Base-by-base conservation (phyloP, 2,113 vertebrate genomes). In the Lucifuga dentata region DNA sequence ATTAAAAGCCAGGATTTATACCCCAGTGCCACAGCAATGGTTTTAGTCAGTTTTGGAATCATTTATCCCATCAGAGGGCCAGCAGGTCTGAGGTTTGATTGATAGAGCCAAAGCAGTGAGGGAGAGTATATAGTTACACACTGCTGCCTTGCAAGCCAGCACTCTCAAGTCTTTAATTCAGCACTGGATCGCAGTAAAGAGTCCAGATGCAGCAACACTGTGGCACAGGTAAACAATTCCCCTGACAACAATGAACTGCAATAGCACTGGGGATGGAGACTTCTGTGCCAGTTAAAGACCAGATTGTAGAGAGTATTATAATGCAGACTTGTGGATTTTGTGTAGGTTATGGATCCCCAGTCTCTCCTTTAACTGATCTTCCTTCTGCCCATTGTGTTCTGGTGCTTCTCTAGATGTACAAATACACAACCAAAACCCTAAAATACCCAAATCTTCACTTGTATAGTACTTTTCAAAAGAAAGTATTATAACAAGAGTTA, bases 1-100 rank as follows among this genome's bases (percentile, higher is more conserved):
- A 90, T 86, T 75, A 88, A 85, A 80, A 32, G 56, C 60, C 35
- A 68, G 77, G 86, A 91, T 91, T 87, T 83, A 88, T 85, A 58
- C 67, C 64, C 69, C 40, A 52, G 66, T 81, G 59, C 74, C 83
- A 87, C 60, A 70, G 75, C 68, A 84, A 77, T 26, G 48, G 82
- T 84, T 86, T 86, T 79, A 84, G 85, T 84, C 51, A 77, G 73
- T 87, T 87, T 90, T 85, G 72, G 61, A 86, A 82, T 85, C 77
- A 82, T 88, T 91, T 91, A 88, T 88, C 87, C 87, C 72, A 78
- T 88, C 85, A 88, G 66, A 87, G 70, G 70, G 75, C 71, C 69
- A 8, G 58, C 68, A 45, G 76, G 71, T 63, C 26, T 62, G 52
- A 17, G 64, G 60, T 66, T 64, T 89, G 87, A 89, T 86, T 82